phyloP scores from a whole-genome alignment of 2,113 vertebrate genomes.

The Brienomyrus longianalis region DNA sequence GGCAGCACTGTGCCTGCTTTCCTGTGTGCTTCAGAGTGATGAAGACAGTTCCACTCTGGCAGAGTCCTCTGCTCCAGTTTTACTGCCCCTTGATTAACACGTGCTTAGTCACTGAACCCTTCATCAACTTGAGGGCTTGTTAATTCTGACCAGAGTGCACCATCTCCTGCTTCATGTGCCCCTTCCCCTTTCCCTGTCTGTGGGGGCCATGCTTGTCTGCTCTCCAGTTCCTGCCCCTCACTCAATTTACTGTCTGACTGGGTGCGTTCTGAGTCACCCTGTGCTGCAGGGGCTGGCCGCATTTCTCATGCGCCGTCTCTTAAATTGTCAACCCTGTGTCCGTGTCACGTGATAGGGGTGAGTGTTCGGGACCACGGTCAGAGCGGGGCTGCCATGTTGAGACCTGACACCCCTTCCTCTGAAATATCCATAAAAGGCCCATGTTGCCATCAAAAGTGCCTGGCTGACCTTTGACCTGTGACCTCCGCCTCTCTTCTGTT shows the following conservation, averaged over 20 bases:
- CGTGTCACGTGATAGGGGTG: not conserved
- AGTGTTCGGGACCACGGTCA: not conserved
- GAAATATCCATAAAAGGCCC: not conserved
- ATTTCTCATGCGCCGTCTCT: not conserved
- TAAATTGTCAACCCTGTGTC: not conserved
- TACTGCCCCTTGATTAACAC: not conserved
- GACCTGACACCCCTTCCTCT: not conserved
- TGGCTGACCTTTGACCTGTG: not conserved
- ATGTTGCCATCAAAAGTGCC: not conserved
- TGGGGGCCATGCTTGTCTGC: not conserved
- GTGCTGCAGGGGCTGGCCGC: not conserved
- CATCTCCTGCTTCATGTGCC: not conserved
- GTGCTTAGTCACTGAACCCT: not conserved
- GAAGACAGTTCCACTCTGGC: not conserved
- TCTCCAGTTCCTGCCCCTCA: not conserved
- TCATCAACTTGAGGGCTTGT: not conserved
- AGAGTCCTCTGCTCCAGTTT: not conserved
- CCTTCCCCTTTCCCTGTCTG: not conserved
- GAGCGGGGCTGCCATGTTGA: not conserved
- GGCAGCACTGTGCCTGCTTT: constrained; percentile 41
- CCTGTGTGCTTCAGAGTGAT: not conserved
- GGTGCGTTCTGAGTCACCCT: not conserved
- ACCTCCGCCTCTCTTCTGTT: not conserved
- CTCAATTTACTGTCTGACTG: not conserved
- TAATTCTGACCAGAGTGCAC: not conserved